Base-by-base conservation (phyloP, 2,888 invertebrate species). In the Lasius fuliginosus region DNA sequence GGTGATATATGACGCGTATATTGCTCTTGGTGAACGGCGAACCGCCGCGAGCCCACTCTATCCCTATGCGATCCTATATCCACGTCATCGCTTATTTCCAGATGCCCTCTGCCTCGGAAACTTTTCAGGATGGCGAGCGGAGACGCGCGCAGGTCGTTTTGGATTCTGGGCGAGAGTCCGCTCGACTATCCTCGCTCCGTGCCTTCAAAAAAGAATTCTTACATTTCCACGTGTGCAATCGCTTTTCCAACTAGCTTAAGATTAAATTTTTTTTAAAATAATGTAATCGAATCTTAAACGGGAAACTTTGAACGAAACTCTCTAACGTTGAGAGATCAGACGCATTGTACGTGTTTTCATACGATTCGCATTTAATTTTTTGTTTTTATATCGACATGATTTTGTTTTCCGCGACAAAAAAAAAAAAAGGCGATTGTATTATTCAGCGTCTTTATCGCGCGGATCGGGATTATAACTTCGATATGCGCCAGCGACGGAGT, bases 1-100 rank as follows among this genome's bases (percentile, higher is more conserved):
- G 92, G 92, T 93, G 92, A 93, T 93, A 91, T 92, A 93, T 90
- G 92, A 92, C 86, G 90, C 88, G 89, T 91, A 89, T 92, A 91
- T 91, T 92, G 90, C 92, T 89, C 88, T 86, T 83, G 86, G 82
- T 84, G 87, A 88, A 89, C 86, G 86, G 86, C 87, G 89, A 88
- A 88, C 83, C 77, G 87, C 86, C 86, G 88, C 86, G 87, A 84
- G 87, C 90, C 53, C 87, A 86, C 87, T 90, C 90, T 90, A 88
- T 89, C 85, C 90, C 83, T 85, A 60, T 77, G 85, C 86, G 89
- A 89, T 89, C 88, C 88, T 85, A 83, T 86, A 86, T 89, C 89
- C 87, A 84, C 89, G 87, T 82, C 87, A 83, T 82, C 86, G 86
- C 90, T 89, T 89, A 87, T 88, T 85, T 88, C 84, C 86, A 83